These are phyloP conservation scores for Plecotus auritus DNA, from an alignment of 2,113 vertebrate genomes.

Conservation along the genomic window DNA sequence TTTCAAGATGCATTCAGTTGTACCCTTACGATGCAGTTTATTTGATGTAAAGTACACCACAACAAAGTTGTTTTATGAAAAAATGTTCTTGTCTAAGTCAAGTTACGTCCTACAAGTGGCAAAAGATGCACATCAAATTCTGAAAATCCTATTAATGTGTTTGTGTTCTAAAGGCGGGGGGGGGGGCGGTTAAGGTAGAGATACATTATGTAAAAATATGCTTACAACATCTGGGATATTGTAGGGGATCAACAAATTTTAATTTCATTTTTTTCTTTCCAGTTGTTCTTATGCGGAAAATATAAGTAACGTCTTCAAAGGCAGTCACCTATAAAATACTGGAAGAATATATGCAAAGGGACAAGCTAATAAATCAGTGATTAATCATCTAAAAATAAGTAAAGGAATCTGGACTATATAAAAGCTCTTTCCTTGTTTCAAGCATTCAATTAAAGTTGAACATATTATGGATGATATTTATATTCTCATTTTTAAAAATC, in stretches of 20 bases:
- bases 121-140: background rate
- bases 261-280: background rate
- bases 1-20: background rate
- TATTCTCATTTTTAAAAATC: background rate
- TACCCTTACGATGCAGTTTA: background rate
- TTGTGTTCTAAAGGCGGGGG: background rate
- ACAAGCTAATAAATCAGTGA: background rate
- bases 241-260: background rate
- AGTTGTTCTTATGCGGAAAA: background rate
- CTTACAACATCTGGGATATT: background rate
- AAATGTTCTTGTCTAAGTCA: background rate
- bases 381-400: background rate
- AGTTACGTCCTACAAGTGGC: background rate
- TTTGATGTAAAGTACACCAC: background rate
- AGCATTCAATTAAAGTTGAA: background rate
- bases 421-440: background rate
- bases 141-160: background rate
- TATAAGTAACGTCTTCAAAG: background rate
- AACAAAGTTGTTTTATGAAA: background rate
- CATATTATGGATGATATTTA: background rate
- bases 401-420: background rate
- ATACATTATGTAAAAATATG: background rate
- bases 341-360: background rate
- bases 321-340: background rate
- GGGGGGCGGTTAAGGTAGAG: background rate